Conservation (phyloP, 2,113 vertebrate species). For the Colossoma macropomum region DNA sequence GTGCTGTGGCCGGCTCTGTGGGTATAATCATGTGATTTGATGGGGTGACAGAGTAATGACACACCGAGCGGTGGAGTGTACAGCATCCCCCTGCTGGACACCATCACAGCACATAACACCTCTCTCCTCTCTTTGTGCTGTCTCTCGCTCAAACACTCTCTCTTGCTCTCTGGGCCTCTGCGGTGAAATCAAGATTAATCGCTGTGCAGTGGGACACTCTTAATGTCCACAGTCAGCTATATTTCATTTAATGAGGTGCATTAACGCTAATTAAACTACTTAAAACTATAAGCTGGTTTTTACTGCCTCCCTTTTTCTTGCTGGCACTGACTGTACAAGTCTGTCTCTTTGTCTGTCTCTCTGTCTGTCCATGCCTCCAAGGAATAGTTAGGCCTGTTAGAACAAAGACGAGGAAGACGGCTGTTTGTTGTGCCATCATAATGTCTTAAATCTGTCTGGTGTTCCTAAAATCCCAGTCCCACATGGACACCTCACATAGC, state of each 20-base stretch:
- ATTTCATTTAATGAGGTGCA: constrained; percentile 82
- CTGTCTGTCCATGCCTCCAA: constrained; percentile 1
- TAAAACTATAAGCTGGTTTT: constrained; percentile 81
- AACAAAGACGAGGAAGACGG: constrained; percentile 10
- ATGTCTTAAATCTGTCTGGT: constrained; percentile 36
- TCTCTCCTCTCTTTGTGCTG: not conserved
- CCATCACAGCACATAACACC: constrained; percentile 65
- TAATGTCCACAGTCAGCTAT: constrained; percentile 79
- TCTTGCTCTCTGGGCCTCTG: constrained; percentile 62
- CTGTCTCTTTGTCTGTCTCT: constrained; percentile 9
- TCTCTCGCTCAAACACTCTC: not conserved
- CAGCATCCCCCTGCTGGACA: constrained; percentile 72
- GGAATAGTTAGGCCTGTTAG: constrained; percentile 17
- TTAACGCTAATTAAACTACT: constrained; percentile 83
- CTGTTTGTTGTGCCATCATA: constrained; percentile 38
- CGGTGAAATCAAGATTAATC: constrained; percentile 82
- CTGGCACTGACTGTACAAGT: constrained; percentile 11
- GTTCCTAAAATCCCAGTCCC: constrained; percentile 40
- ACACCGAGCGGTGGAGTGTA: constrained; percentile 77
- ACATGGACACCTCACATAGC: constrained; percentile 15
- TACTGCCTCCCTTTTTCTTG: constrained; percentile 68
- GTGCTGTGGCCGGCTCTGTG: constrained; percentile 75
- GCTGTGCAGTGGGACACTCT: constrained; percentile 74
- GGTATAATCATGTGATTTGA: constrained; percentile 86
- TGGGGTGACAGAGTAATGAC: constrained; percentile 81